A percentile compares a stretch with the other conserved stretches of the same genome.
These are phyloP conservation scores for Eurystomus gularis DNA, from an alignment of 2,113 vertebrate species.

Conservation along the genomic window DNA sequence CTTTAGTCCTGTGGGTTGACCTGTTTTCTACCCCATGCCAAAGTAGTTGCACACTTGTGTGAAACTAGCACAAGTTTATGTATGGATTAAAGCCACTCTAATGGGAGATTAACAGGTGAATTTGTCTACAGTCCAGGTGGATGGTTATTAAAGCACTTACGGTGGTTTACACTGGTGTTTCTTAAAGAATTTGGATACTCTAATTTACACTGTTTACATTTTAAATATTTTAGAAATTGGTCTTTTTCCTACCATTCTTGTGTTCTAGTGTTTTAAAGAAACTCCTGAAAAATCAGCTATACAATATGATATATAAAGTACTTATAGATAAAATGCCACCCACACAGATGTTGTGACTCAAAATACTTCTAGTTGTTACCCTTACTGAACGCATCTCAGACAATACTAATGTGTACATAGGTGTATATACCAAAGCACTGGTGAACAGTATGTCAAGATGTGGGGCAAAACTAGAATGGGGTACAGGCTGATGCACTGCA, in stretches of 20 bases:
- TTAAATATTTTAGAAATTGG: background rate
- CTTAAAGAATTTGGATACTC: background rate
- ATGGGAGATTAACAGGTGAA: background rate
- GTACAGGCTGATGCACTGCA: background rate
- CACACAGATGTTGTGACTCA: background rate
- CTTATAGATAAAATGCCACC: background rate
- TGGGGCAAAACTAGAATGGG: background rate
- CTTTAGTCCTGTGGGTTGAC: background rate
- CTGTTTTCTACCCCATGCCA: background rate
- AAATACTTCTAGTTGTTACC: background rate
- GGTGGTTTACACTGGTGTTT: background rate
- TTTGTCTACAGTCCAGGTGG: background rate
- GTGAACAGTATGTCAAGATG: background rate
- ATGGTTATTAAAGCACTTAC: slow-evolving; percentile 8
- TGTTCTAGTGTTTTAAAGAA: background rate
- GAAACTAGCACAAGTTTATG: background rate
- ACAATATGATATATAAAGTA: background rate
- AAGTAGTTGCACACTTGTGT: background rate
- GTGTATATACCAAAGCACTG: slow-evolving; percentile 34
- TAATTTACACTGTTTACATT: background rate
- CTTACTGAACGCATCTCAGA: background rate
- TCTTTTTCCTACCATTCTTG: background rate
- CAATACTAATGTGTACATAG: background rate
- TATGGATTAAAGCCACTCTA: slow-evolving; percentile 12
- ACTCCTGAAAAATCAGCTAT: background rate